A percentile compares a stretch with the other conserved stretches of the same genome.
These are phyloP conservation scores for Drosophila monieri DNA, from an alignment of 2,888 invertebrate genomes.

Conservation along the genomic window DNA sequence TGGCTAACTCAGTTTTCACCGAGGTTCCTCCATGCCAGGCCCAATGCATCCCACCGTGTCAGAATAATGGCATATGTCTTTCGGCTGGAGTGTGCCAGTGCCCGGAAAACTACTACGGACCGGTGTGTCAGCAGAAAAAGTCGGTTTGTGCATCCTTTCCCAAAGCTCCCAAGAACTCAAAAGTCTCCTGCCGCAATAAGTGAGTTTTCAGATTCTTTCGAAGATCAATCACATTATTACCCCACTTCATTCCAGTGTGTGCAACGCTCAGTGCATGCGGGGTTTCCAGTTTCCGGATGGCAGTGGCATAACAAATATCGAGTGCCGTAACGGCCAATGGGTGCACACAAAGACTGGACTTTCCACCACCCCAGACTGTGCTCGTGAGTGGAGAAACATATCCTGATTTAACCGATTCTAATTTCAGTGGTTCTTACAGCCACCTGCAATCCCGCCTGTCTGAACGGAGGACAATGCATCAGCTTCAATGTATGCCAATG, in stretches of 20 bases:
- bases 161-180: conserved; percentile 88
- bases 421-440: conserved; percentile 72
- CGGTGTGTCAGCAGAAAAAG: conserved; percentile 90
- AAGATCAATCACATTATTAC: background rate
- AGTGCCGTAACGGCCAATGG: conserved; percentile 90
- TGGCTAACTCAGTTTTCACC: conserved; percentile 78
- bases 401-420: background rate
- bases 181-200: conserved; percentile 87
- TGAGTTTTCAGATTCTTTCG: conserved; percentile 83
- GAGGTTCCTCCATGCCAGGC: conserved; percentile 88
- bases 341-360: conserved; percentile 87
- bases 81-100: conserved; percentile 91
- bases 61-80: conserved; percentile 92
- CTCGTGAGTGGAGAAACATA: conserved; percentile 84
- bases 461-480: conserved; percentile 92
- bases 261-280: conserved; percentile 87
- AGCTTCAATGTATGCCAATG: conserved; percentile 92
- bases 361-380: conserved; percentile 88
- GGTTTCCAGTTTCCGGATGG: conserved; percentile 90
- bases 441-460: conserved; percentile 89
- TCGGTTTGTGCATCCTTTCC: conserved; percentile 89
- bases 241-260: conserved; percentile 85
- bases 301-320: conserved; percentile 87
- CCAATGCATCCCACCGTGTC: conserved; percentile 89
- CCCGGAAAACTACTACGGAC: conserved; percentile 89